Percentiles rank a stretch among this genome's conserved stretches.
Evolutionary conservation across 2,797 vertebrate species (phyloP).

Genomic region (Acanthurus tractus): DNA sequence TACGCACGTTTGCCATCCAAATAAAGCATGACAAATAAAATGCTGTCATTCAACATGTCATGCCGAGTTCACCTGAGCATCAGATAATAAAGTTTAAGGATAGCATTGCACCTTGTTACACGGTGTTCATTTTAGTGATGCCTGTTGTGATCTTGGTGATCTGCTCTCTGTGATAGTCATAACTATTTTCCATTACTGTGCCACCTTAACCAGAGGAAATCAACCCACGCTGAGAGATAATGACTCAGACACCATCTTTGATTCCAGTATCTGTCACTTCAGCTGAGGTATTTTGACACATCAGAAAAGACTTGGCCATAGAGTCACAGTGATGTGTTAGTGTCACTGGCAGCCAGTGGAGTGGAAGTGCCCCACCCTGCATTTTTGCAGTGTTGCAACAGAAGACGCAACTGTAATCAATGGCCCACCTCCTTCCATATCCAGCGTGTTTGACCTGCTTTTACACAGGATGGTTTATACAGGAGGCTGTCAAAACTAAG

Average conservation of each 20-base stretch:
- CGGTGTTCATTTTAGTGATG: background rate
- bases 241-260: slow-evolving; percentile 11
- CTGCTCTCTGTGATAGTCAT: background rate
- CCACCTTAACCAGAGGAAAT: slow-evolving; percentile 1
- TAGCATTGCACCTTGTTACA: background rate
- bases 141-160: background rate
- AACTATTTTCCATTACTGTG: background rate
- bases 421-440: background rate
- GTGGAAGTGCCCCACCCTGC: slow-evolving; percentile 5
- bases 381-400: background rate
- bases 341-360: background rate
- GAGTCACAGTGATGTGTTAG: background rate
- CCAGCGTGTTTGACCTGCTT: background rate
- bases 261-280: background rate
- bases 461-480: background rate
- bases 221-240: background rate
- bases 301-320: background rate
- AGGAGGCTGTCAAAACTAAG: background rate
- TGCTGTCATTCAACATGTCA: too few species aligned
- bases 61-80: background rate
- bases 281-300: background rate
- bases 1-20: background rate
- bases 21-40: background rate
- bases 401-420: background rate
- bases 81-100: background rate